Evolutionary conservation across 2,797 vertebrate species (phyloP).

Genomic region (Florisuga fusca): DNA sequence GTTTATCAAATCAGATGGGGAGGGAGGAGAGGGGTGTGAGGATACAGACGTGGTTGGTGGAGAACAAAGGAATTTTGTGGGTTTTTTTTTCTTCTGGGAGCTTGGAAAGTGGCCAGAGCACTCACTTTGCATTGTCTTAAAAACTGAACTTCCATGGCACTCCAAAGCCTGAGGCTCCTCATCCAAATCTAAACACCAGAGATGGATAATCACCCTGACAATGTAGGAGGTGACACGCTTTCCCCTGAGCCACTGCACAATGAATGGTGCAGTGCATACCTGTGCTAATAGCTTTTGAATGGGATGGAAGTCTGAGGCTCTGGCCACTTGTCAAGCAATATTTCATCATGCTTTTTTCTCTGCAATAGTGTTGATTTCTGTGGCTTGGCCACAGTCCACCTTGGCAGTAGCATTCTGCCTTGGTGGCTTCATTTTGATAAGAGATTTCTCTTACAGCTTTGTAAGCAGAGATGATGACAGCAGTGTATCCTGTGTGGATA

Average conservation of each 20-base stretch:
- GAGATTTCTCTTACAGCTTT: not conserved
- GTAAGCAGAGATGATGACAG: not conserved
- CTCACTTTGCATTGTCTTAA: not conserved
- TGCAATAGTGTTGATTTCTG: not conserved
- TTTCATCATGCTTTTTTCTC: constrained; percentile 18
- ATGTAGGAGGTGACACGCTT: not conserved
- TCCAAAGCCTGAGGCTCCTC: not conserved
- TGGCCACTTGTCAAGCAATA: constrained; percentile 2
- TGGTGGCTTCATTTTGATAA: not conserved
- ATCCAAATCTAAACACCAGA: not conserved
- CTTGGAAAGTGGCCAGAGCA: not conserved
- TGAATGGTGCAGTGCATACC: not conserved
- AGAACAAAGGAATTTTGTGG: not conserved
- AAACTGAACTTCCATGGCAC: not conserved
- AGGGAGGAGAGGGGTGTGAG: not conserved
- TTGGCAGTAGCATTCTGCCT: not conserved
- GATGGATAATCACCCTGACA: not conserved
- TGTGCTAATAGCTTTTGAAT: not conserved
- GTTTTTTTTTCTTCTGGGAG: not conserved
- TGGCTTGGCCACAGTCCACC: not conserved
- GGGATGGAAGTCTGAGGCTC: not conserved
- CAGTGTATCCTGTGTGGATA: not conserved
- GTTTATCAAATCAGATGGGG: fast-evolving
- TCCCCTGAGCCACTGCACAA: not conserved
- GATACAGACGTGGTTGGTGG: not conserved